Percentiles rank a stretch among this genome's conserved stretches.
These are phyloP conservation scores for Neoarius graeffei DNA, from an alignment of 2,113 vertebrate genomes.

Conservation along the genomic window DNA sequence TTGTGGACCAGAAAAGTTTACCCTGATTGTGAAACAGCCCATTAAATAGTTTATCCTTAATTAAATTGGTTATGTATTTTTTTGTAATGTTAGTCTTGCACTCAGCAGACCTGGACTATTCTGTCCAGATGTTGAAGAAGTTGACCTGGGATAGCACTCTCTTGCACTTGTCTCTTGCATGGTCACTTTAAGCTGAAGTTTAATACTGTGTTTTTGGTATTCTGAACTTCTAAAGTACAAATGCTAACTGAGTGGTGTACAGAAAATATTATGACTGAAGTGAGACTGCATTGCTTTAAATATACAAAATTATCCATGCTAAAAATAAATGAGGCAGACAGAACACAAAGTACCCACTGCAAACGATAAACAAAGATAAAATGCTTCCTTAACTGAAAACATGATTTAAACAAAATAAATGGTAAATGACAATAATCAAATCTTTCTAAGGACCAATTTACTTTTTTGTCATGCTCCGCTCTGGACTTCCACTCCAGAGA, in stretches of 20 bases:
- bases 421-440: not conserved
- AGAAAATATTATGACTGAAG: not conserved
- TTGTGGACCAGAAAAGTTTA: too few relatives aligned
- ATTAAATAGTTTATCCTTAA: too few relatives aligned
- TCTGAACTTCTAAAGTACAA: not conserved
- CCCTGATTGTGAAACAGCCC: too few relatives aligned
- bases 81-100: not conserved
- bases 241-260: not conserved
- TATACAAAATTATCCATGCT: not conserved
- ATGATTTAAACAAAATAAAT: not conserved
- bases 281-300: not conserved
- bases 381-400: not conserved
- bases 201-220: not conserved
- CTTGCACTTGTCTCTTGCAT: not conserved
- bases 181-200: not conserved
- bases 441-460: not conserved
- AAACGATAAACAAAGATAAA: not conserved
- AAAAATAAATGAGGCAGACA: not conserved
- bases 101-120: not conserved
- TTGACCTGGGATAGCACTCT: not conserved
- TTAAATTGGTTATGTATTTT: not conserved
- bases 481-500: too few relatives aligned
- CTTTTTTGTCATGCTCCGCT: not conserved
- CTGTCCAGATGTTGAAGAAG: not conserved
- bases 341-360: not conserved